These are phyloP conservation scores for Sepioteuthis lessoniana DNA, from an alignment of 2,888 invertebrate genomes.

Conservation along the genomic window DNA sequence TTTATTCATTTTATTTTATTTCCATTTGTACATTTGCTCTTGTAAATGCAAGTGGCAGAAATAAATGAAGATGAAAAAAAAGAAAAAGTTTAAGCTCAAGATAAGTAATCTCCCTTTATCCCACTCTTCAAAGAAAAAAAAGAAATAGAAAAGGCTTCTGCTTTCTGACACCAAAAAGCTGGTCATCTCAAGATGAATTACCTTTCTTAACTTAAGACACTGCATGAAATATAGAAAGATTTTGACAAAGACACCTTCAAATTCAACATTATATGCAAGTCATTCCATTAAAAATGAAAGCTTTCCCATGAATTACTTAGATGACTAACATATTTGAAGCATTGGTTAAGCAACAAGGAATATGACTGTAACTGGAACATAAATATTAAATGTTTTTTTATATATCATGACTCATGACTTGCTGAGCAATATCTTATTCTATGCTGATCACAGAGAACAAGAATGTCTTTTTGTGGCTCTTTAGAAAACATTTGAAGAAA, in stretches of 20 bases:
- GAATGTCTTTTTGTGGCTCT: no score
- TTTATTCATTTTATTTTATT: neutral
- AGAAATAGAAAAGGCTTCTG: neutral
- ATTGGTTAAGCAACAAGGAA: no score
- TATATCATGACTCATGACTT: no score
- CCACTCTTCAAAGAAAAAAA: neutral
- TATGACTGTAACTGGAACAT: no score
- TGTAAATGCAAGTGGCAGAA: slow-evolving; percentile 33
- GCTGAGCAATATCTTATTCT: no score
- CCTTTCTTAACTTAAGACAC: neutral
- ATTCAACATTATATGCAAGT: neutral
- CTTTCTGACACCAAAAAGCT: slow-evolving; percentile 5
- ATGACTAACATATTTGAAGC: neutral
- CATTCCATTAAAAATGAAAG: neutral
- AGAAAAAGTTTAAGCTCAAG: no score
- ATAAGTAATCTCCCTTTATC: neutral
- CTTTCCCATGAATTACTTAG: neutral
- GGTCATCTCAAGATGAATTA: slow-evolving; percentile 8
- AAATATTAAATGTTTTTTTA: no score
- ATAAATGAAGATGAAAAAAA: neutral
- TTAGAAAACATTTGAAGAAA: no score
- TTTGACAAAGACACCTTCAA: neutral
- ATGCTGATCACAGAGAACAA: no score
- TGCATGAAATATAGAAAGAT: neutral
- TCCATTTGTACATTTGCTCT: neutral